A percentile compares a stretch with the other conserved stretches of the same genome.
Conservation (phyloP, 2,113 vertebrate species). For the mouse (Mus musculus) region DNA sequence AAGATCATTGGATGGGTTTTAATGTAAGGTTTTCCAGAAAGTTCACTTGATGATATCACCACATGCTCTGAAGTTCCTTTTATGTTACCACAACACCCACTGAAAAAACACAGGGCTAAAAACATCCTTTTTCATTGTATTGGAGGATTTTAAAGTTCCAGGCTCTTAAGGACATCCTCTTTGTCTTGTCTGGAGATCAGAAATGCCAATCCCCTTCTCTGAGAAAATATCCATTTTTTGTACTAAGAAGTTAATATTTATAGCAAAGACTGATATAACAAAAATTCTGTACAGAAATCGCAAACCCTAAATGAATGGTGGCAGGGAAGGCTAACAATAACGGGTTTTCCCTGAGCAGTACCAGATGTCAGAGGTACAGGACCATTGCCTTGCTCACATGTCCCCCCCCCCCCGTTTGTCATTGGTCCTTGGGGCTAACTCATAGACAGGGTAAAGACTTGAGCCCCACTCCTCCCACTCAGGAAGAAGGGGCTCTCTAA, state of each 20-base stretch:
- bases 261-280: neutral
- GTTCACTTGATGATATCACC: constrained; percentile 54
- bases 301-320: neutral
- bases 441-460: neutral
- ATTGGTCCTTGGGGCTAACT: neutral
- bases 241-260: neutral
- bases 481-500: neutral
- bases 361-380: neutral
- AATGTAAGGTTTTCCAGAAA: constrained; percentile 51
- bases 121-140: neutral
- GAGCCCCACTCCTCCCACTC: neutral
- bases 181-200: neutral
- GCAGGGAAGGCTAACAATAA: neutral
- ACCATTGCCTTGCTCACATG: neutral
- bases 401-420: neutral
- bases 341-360: neutral
- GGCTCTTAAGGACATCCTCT: neutral
- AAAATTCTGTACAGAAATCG: neutral
- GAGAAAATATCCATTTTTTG: neutral
- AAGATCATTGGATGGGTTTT: constrained; percentile 48
- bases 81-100: constrained; percentile 40
- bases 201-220: constrained; percentile 4
- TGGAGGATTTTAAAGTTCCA: constrained; percentile 24
- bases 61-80: constrained; percentile 41
- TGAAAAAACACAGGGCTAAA: constrained; percentile 5